Conservation (phyloP, 2,113 vertebrate species). For the Echinops telfairi region DNA sequence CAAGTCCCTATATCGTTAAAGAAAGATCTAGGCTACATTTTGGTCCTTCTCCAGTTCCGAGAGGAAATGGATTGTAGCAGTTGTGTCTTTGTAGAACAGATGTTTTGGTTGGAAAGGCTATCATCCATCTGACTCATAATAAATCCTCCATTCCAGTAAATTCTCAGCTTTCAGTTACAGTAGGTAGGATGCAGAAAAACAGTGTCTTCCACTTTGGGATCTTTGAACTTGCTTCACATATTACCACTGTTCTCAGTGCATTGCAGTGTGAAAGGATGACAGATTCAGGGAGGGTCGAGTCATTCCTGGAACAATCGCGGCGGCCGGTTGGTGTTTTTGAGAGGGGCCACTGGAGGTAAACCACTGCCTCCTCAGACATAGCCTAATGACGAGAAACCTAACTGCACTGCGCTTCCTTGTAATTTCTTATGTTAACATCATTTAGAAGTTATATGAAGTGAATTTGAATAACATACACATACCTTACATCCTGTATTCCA, state of each 20-base stretch:
- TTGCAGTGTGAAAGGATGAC: conserved; percentile 70
- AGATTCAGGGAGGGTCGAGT: conserved; percentile 71
- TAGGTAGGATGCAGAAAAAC: conserved; percentile 89
- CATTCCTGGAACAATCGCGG: conserved; percentile 82
- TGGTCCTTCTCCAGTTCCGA: conserved; percentile 88
- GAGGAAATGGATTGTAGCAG: conserved; percentile 89
- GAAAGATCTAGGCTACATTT: conserved; percentile 82
- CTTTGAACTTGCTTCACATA: conserved; percentile 84
- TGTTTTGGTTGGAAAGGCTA: conserved; percentile 91
- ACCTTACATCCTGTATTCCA: conserved; percentile 16
- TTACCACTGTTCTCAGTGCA: conserved; percentile 77
- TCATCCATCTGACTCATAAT: conserved; percentile 90
- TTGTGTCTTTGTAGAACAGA: conserved; percentile 89
- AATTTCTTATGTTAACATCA: conserved; percentile 47
- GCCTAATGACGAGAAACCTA: conserved; percentile 37
- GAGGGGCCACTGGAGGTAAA: conserved; percentile 71
- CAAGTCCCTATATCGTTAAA: conserved; percentile 86
- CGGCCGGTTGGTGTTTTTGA: no score
- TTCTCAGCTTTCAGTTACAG: conserved; percentile 90
- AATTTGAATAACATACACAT: no score
- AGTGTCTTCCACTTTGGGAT: conserved; percentile 82
- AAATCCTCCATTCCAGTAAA: conserved; percentile 92
- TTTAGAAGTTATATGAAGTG: no score
- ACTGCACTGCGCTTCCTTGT: background rate
- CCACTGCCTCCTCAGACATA: conserved; percentile 62